These are phyloP conservation scores for Oncorhynchus clarkii DNA, from an alignment of 2,113 vertebrate species.

Conservation along the genomic window DNA sequence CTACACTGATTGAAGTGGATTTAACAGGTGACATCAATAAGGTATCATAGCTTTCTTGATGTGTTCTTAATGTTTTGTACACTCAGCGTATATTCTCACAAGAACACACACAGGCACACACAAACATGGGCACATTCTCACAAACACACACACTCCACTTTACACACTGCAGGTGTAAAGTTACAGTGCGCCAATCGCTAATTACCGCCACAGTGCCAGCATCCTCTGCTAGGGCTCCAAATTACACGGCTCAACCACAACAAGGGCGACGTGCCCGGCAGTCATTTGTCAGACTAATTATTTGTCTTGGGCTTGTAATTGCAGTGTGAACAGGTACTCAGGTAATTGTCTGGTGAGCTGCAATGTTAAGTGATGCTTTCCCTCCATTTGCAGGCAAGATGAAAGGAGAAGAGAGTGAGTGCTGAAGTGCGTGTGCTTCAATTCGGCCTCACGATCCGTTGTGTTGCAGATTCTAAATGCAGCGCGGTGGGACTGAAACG, in stretches of 20 bases:
- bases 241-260: constrained; percentile 78
- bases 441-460: constrained; percentile 49
- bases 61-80: too few relatives aligned
- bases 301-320: constrained; percentile 78
- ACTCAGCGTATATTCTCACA: too few relatives aligned
- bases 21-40: too few relatives aligned
- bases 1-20: too few relatives aligned
- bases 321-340: constrained; percentile 75
- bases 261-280: constrained; percentile 72
- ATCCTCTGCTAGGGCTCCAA: constrained; percentile 55
- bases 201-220: constrained; percentile 68
- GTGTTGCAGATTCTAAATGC: constrained; percentile 56
- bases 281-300: constrained; percentile 80
- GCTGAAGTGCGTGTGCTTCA: constrained; percentile 49
- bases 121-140: not conserved
- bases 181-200: constrained; percentile 67
- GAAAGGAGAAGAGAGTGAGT: constrained; percentile 55
- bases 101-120: not conserved
- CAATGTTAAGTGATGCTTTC: constrained; percentile 72
- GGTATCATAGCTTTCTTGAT: too few relatives aligned
- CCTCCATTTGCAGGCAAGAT: constrained; percentile 63
- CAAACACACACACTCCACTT: constrained; percentile 15
- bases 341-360: constrained; percentile 75
- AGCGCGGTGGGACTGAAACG: constrained; percentile 31
- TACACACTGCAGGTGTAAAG: constrained; percentile 58